These are phyloP conservation scores for Astreopora myriophthalma DNA, from an alignment of 64 coral and sea anemone genomes.

Conservation along the genomic window DNA sequence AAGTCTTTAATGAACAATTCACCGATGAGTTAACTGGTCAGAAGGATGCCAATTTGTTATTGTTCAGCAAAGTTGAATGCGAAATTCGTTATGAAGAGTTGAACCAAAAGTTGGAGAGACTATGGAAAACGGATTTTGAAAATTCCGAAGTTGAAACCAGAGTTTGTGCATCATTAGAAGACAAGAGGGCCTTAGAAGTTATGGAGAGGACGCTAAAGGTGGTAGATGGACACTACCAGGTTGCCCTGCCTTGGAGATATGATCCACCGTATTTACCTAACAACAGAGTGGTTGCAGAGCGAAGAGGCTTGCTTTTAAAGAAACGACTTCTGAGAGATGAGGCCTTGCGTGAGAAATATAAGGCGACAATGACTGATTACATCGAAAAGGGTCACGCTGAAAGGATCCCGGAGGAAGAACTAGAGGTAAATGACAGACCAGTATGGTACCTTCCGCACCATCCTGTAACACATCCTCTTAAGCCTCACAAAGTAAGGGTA, in stretches of 20 bases:
- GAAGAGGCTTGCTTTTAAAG: slow-evolving; percentile 58
- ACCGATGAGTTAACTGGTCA: no score
- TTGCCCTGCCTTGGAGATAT: slow-evolving; percentile 63
- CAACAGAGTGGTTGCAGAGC: slow-evolving; percentile 52
- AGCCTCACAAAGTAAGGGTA: slow-evolving; percentile 61
- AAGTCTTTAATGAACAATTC: no score
- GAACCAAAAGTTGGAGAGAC: slow-evolving; percentile 68
- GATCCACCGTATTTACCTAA: slow-evolving; percentile 68
- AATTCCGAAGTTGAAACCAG: slow-evolving; percentile 31
- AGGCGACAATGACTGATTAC: slow-evolving; percentile 44
- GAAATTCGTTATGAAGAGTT: slow-evolving; percentile 35
- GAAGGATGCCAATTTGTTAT: no score
- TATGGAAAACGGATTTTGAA: slow-evolving; percentile 59
- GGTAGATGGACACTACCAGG: slow-evolving; percentile 68
- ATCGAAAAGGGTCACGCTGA: slow-evolving; percentile 63
- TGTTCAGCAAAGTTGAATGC: slow-evolving; percentile 9
- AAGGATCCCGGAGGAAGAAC: slow-evolving; percentile 53
- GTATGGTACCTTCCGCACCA: slow-evolving; percentile 71
- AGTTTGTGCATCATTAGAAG: slow-evolving; percentile 62
- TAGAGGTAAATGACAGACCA: slow-evolving; percentile 10
- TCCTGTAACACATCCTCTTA: slow-evolving; percentile 69
- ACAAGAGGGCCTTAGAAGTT: slow-evolving; percentile 43
- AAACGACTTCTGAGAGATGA: slow-evolving; percentile 33
- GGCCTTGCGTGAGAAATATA: no score
- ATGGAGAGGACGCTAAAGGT: slow-evolving; percentile 52